Percentiles rank a stretch among this genome's conserved stretches.
phyloP scores from a whole-genome alignment of 2,797 vertebrate species.

The Calcarius lapponicus region DNA sequence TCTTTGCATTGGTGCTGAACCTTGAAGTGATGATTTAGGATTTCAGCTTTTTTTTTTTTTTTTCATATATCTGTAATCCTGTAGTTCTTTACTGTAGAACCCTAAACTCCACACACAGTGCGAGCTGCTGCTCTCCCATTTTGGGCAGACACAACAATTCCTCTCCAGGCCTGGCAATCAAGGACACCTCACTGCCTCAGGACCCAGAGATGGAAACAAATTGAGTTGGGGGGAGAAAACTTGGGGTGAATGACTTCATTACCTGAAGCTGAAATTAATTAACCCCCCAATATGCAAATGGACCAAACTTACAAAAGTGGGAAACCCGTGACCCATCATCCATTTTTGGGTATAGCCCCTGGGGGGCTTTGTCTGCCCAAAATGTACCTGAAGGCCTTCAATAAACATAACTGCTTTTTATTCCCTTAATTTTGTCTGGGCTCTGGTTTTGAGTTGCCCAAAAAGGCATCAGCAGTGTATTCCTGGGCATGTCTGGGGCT shows the following conservation, averaged over 20 bases:
- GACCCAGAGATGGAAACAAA: fast-evolving
- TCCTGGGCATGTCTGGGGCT: neutral
- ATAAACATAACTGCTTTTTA: neutral
- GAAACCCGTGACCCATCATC: fast-evolving
- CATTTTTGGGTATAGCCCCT: neutral
- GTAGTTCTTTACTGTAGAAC: neutral
- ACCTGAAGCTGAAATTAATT: neutral
- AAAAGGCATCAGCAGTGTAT: neutral
- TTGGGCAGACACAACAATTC: neutral
- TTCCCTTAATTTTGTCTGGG: neutral
- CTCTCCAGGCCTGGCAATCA: neutral
- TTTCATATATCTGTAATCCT: neutral
- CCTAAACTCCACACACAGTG: fast-evolving
- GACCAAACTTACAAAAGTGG: neutral
- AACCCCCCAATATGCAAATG: neutral
- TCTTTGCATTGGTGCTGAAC: neutral
- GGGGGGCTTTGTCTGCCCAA: fast-evolving
- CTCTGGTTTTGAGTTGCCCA: neutral
- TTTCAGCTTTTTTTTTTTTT: neutral
- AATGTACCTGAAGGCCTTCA: neutral
- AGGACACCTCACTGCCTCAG: neutral
- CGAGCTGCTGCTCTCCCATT: neutral
- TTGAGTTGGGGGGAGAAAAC: neutral
- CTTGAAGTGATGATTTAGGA: neutral
- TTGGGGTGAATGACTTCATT: neutral